A percentile compares a stretch with the other conserved stretches of the same genome.
Conservation (phyloP, 2,797 vertebrate genomes). For the Rhinogobio ventralis region DNA sequence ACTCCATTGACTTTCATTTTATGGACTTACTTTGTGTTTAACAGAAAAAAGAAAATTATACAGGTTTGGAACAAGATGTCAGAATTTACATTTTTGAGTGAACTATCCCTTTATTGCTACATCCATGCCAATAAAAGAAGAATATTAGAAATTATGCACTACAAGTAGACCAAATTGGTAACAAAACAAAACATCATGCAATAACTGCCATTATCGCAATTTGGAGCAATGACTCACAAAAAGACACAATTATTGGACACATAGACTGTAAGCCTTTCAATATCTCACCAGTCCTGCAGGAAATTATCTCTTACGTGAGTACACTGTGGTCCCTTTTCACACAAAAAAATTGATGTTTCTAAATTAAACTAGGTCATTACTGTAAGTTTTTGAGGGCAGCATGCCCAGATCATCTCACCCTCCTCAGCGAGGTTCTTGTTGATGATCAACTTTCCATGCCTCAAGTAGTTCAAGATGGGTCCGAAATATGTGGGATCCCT, state of each 20-base stretch:
- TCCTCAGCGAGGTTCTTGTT: conserved; percentile 98
- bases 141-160: neutral
- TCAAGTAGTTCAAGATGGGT: conserved; percentile 96
- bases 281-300: neutral
- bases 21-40: neutral
- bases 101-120: neutral
- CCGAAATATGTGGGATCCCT: conserved; percentile 98
- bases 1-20: neutral
- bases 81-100: neutral
- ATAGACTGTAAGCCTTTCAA: conserved; percentile 26
- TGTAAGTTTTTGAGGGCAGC: conserved; percentile 47
- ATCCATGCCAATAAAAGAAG: neutral
- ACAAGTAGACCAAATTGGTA: neutral
- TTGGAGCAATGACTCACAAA: conserved; percentile 1
- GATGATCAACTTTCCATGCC: conserved; percentile 97
- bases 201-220: conserved; percentile 4
- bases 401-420: conserved; percentile 76
- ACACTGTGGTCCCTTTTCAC: conserved; percentile 25
- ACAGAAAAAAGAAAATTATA: neutral
- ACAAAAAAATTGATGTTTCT: conserved; percentile 32
- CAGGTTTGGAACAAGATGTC: neutral
- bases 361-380: conserved; percentile 43
- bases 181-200: neutral
- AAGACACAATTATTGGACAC: neutral
- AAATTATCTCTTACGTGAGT: conserved; percentile 38